Percentiles rank a stretch among this genome's conserved stretches.
phyloP scores from a whole-genome alignment of 2,888 invertebrate species.

The Drosophila nigritarsus region DNA sequence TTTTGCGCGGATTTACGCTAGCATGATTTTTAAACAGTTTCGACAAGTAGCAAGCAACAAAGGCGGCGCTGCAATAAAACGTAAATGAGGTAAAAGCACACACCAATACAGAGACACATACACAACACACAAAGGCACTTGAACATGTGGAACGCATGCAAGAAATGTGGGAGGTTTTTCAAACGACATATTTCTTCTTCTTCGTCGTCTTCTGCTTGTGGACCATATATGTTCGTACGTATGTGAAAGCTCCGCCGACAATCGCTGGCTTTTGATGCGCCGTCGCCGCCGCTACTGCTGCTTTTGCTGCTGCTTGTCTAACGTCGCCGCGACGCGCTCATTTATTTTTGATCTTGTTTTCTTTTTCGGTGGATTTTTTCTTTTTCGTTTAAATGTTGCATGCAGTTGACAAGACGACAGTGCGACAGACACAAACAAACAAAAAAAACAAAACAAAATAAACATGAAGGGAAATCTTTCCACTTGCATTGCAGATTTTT shows the following conservation, averaged over 20 bases:
- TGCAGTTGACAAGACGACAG: constrained; percentile 78
- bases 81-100: constrained; percentile 65
- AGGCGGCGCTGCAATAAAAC: constrained; percentile 32
- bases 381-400: constrained; percentile 75
- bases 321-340: constrained; percentile 33
- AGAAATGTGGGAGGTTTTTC: constrained; percentile 59
- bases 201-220: constrained; percentile 5
- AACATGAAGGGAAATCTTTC: constrained; percentile 54
- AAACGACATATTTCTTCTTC: constrained; percentile 41
- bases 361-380: constrained; percentile 22
- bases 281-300: constrained; percentile 6
- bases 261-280: constrained; percentile 46
- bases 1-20: constrained; percentile 82
- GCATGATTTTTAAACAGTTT: constrained; percentile 77
- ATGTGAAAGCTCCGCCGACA: constrained; percentile 59
- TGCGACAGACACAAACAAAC: constrained; percentile 21
- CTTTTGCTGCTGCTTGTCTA: constrained; percentile 9
- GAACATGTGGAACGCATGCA: constrained; percentile 62
- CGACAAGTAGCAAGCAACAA: constrained; percentile 38
- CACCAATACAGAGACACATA: constrained; percentile 4
- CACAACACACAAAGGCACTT: constrained; percentile 18
- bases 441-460: constrained; percentile 31
- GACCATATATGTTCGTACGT: constrained; percentile 9
- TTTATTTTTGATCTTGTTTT: constrained; percentile 57
- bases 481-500: constrained; percentile 42